Evolutionary conservation across 35 echinoderm and acorn worm genomes (phyloP).

Genomic region (Patiria miniata): DNA sequence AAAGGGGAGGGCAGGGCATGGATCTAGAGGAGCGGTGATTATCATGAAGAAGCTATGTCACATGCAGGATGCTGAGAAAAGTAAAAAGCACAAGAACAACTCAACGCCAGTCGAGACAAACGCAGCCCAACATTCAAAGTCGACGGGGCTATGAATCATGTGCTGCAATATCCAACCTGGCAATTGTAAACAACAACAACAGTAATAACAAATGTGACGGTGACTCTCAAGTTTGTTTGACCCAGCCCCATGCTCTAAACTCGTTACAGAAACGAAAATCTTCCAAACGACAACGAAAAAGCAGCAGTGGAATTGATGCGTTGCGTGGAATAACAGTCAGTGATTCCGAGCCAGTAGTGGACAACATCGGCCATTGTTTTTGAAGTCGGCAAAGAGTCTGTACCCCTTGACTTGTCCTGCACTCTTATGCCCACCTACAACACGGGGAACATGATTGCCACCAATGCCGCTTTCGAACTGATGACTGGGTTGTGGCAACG

Average conservation of each 20-base stretch:
- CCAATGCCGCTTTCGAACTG: background rate
- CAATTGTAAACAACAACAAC: background rate
- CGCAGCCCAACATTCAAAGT: background rate
- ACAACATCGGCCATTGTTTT: background rate
- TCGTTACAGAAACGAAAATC: background rate
- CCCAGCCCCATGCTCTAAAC: background rate
- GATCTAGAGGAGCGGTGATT: background rate
- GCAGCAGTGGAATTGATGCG: too few relatives aligned
- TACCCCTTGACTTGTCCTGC: background rate
- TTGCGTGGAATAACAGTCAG: background rate
- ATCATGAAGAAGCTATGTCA: background rate
- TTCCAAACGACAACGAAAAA: background rate
- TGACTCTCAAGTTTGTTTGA: too few relatives aligned
- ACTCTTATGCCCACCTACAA: background rate
- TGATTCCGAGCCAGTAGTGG: background rate
- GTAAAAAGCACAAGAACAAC: conserved; percentile 1
- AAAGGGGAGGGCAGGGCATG: background rate
- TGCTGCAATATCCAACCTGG: background rate
- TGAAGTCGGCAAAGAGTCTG: background rate
- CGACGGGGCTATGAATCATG: background rate
- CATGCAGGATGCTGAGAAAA: background rate
- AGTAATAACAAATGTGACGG: background rate
- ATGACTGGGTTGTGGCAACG: background rate
- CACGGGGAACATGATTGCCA: background rate
- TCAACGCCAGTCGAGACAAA: background rate